Percentiles rank a stretch among this genome's conserved stretches.
phyloP scores from a whole-genome alignment of 2,797 vertebrate species.

The Pangasius sanitwongsei region DNA sequence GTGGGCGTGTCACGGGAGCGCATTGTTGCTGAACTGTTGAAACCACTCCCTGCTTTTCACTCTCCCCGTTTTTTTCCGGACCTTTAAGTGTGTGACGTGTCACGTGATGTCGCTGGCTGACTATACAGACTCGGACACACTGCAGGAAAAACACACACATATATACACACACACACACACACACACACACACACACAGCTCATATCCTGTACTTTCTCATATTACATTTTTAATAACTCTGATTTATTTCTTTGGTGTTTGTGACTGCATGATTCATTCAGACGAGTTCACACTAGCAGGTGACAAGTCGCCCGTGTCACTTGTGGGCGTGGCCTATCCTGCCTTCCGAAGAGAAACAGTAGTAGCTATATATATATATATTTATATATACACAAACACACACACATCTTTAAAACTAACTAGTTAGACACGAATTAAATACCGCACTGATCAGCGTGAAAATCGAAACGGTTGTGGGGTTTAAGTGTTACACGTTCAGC shows the following conservation, averaged over 20 bases:
- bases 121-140: slow-evolving; percentile 49
- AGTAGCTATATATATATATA: neutral
- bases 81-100: slow-evolving; percentile 52
- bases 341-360: neutral
- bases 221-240: slow-evolving; percentile 61
- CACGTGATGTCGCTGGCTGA: slow-evolving; percentile 44
- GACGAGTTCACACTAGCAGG: slow-evolving; percentile 19
- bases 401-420: neutral
- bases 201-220: slow-evolving; percentile 51
- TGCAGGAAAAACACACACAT: slow-evolving; percentile 35
- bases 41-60: slow-evolving; percentile 32
- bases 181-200: slow-evolving; percentile 24
- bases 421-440: neutral
- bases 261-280: slow-evolving; percentile 73
- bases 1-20: slow-evolving; percentile 29
- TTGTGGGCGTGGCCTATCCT: slow-evolving; percentile 6
- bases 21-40: slow-evolving; percentile 26
- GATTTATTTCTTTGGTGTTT: slow-evolving; percentile 56
- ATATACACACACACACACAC: slow-evolving; percentile 34
- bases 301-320: neutral
- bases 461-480: no score
- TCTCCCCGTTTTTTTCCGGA: slow-evolving; percentile 63
- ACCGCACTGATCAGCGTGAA: no score
- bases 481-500: neutral
- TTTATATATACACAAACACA: neutral